Conservation (phyloP, 2,888 invertebrate species). For the Patella caerulea region DNA sequence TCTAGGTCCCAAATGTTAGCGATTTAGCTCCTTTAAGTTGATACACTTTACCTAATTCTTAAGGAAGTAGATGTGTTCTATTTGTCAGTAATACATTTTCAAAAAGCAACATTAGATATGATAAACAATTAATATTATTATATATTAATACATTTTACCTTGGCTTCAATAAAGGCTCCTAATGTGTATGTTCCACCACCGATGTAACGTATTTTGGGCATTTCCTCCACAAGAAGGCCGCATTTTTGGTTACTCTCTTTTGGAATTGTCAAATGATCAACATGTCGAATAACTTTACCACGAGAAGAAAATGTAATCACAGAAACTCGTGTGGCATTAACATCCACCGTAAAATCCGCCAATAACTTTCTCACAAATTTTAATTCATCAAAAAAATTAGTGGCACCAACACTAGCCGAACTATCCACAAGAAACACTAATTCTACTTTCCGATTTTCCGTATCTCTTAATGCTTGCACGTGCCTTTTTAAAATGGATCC, state of each 20-base stretch:
- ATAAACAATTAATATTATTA: neutral
- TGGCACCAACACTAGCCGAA: constrained; percentile 79
- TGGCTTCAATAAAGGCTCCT: constrained; percentile 79
- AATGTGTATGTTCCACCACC: constrained; percentile 81
- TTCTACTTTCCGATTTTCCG: constrained; percentile 73
- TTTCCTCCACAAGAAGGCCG: constrained; percentile 76
- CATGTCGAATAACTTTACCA: constrained; percentile 75
- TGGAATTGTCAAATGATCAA: constrained; percentile 77
- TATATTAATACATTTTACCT: constrained; percentile 70
- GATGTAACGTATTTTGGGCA: constrained; percentile 77
- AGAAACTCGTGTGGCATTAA: constrained; percentile 78
- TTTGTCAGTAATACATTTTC: neutral
- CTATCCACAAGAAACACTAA: constrained; percentile 80
- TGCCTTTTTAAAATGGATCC: constrained; percentile 76
- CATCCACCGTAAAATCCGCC: constrained; percentile 78
- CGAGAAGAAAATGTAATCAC: constrained; percentile 79
- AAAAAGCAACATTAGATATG: neutral
- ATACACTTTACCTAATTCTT: no score
- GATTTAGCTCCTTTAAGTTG: no score
- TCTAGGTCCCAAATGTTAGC: no score
- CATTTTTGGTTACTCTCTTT: constrained; percentile 78
- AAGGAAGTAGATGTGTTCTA: no score
- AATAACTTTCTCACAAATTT: constrained; percentile 79
- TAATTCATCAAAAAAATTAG: constrained; percentile 79
- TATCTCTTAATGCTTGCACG: constrained; percentile 74